phyloP scores from a whole-genome alignment of 2,888 invertebrate genomes.

The Oithona nana region DNA sequence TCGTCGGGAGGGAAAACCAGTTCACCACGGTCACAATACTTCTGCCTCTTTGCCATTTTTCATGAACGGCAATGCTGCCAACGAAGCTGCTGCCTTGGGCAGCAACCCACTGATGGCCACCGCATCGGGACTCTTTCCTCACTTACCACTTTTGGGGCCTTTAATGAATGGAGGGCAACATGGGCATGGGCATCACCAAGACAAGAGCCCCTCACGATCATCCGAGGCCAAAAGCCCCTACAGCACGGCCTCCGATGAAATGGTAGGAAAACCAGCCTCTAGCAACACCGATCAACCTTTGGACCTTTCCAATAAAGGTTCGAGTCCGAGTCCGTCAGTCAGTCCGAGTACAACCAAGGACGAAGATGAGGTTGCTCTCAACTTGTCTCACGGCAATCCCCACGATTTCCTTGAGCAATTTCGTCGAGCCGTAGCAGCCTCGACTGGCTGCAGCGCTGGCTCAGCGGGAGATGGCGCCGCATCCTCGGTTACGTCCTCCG shows the following conservation, averaged over 20 bases:
- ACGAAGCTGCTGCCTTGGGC: not conserved
- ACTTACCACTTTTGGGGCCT: not conserved
- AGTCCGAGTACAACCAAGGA: not conserved
- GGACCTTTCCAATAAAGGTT: conserved; percentile 70
- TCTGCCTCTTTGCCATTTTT: not conserved
- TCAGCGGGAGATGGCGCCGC: too few relatives aligned
- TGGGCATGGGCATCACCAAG: not conserved
- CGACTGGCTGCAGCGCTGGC: too few relatives aligned
- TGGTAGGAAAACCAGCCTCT: not conserved
- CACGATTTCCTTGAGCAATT: not conserved
- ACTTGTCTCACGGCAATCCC: not conserved
- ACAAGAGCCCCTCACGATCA: not conserved
- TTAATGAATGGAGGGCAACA: not conserved
- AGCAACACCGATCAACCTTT: conserved; percentile 37
- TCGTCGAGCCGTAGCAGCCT: not conserved
- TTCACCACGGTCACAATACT: conserved; percentile 24
- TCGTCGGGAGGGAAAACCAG: conserved; percentile 43
- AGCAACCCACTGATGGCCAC: not conserved
- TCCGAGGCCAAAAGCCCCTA: conserved; percentile 9
- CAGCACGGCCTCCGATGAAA: not conserved
- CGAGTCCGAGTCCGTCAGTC: conserved; percentile 38
- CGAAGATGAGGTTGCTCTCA: not conserved
- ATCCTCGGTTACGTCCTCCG: not conserved
- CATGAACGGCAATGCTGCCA: not conserved
- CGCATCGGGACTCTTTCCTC: not conserved